A percentile compares a stretch with the other conserved stretches of the same genome.
These are phyloP conservation scores for Drepanosiphum platanoidis DNA, from an alignment of 2,888 invertebrate species.

Conservation along the genomic window DNA sequence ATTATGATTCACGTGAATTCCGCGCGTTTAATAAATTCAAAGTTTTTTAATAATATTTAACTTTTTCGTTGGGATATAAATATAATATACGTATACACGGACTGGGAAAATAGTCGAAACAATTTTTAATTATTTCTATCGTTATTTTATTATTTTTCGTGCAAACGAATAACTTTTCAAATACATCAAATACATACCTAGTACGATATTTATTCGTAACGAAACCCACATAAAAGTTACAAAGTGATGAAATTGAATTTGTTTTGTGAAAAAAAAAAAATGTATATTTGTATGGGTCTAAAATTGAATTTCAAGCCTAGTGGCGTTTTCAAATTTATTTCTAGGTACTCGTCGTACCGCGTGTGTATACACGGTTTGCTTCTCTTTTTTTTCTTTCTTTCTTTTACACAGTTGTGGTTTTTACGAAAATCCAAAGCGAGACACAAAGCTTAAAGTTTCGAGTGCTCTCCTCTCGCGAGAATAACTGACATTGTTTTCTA, in stretches of 20 bases:
- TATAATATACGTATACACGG: too few species aligned
- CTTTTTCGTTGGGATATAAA: neutral
- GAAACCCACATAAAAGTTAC: neutral
- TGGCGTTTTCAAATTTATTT: constrained; percentile 15
- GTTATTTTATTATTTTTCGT: neutral
- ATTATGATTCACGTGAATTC: constrained; percentile 5
- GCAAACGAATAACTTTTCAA: constrained; percentile 2
- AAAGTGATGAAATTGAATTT: constrained; percentile 22
- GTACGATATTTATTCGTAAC: constrained; percentile 21
- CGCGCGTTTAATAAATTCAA: neutral
- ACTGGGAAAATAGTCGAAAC: constrained; percentile 2
- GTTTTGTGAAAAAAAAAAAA: neutral
- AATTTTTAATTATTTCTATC: neutral
- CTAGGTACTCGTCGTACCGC: neutral
- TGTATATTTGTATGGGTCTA: constrained; percentile 14
- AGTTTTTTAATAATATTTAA: constrained; percentile 17
- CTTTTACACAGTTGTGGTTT: neutral
- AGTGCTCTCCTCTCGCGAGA: constrained; percentile 5
- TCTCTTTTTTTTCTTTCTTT: too few species aligned
- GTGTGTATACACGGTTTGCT: too few species aligned
- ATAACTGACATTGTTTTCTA: constrained; percentile 49
- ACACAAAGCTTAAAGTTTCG: constrained; percentile 28
- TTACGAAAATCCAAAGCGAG: constrained; percentile 10
- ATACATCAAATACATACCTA: neutral
- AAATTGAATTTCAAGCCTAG: constrained; percentile 33